Evolutionary conservation across 2,888 invertebrate genomes (phyloP), one percentile per base, ranked within the genome.

Genomic region (Tenthredo livida): DNA sequence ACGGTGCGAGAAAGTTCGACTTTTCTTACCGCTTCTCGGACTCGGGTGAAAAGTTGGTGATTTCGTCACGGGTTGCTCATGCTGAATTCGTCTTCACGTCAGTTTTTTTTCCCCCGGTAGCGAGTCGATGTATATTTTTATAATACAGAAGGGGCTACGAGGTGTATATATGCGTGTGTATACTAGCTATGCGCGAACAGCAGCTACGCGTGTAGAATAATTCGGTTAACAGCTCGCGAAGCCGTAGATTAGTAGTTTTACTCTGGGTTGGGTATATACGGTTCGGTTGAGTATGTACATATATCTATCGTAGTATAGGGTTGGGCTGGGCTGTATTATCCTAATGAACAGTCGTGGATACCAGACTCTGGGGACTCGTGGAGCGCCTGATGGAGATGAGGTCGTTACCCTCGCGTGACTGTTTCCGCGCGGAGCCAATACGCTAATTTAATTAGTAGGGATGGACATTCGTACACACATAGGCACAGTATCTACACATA

Each of bases 291-390:
- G 80, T 80, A 37, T 61, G 2, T 80, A 54, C 2, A 54, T 54
- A n/a, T 54, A n/a, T 54, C 6, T n/a, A 54, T 25, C 47, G 4
- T 10, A 12, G 25, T 58, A 25, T 61, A 58, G 61, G 80, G 80
- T 61, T 80, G 80, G 80, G 61, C 61, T 61, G 77, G 88, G 88
- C 87, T 90, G 91, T 92, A 92, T 92, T 92, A 92, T 90, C 92
- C 91, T 92, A 92, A 92, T 92, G 91, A 90, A 89, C 89, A 89
- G 89, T 88, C 90, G 89, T 88, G 88, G 89, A 73, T 90, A 90
- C 90, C 90, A 90, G 90, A 85, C 92, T 90, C 92, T 89, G 89
- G 92, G 91, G 92, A 91, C 91, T 90, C 88, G 88, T 80, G 82
- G 70, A 87, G 77, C 87, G 88, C 86, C 89, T 88, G 90, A 88